phyloP scores from a whole-genome alignment of 2,113 vertebrate species.

The Ammodytes marinus region DNA sequence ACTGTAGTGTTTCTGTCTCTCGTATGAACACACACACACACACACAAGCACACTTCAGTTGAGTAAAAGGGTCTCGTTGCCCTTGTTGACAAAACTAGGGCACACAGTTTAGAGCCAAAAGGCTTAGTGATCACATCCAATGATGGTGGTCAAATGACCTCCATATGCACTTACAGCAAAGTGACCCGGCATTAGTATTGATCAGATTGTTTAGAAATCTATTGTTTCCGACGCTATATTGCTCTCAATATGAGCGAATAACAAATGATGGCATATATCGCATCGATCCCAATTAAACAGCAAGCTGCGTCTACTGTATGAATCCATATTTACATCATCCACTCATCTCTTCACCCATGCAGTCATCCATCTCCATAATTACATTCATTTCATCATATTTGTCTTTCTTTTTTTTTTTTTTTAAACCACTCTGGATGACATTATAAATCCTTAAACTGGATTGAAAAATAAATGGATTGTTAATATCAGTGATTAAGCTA shows the following conservation, averaged over 20 bases:
- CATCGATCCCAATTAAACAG: constrained; percentile 25
- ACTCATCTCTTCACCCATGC: not conserved
- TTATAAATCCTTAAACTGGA: constrained; percentile 25
- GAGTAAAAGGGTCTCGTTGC: constrained; percentile 27
- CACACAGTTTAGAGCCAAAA: constrained; percentile 32
- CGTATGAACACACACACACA: not conserved
- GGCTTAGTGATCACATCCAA: constrained; percentile 31
- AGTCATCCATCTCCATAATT: constrained; percentile 1
- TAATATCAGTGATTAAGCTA: constrained; percentile 30
- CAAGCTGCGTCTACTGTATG: not conserved
- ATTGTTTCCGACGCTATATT: constrained; percentile 6
- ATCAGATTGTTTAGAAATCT: constrained; percentile 31
- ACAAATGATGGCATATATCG: not conserved
- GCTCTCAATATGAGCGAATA: not conserved
- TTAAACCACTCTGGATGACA: constrained; percentile 3
- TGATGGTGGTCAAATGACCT: constrained; percentile 39
- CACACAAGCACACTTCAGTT: constrained; percentile 5
- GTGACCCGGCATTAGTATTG: constrained; percentile 23
- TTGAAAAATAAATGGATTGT: constrained; percentile 39
- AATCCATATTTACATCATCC: constrained; percentile 7
- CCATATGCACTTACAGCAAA: constrained; percentile 25
- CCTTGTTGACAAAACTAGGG: constrained; percentile 36
- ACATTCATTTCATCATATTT: constrained; percentile 1
- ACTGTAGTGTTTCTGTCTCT: not conserved
- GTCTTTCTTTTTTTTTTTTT: constrained; percentile 33